Conservation (phyloP, 2,797 vertebrate genomes). For the Ataeniobius toweri region DNA sequence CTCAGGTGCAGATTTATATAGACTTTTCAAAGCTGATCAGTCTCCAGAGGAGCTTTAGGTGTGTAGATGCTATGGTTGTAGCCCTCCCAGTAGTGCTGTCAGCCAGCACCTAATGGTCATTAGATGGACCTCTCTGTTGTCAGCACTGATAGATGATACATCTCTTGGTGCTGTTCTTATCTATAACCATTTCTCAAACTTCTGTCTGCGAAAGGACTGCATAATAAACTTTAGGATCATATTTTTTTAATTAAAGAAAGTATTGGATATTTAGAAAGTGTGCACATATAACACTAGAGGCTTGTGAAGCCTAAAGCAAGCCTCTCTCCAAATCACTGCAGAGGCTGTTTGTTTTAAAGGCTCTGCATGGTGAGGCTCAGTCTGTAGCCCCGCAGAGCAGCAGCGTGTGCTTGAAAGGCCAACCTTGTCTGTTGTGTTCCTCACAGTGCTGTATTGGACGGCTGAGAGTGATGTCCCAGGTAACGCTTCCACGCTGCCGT, state of each 20-base stretch:
- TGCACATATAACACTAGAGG: conserved; percentile 25
- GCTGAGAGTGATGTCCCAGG: conserved; percentile 85
- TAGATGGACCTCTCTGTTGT: conserved; percentile 81
- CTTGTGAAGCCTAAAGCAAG: conserved; percentile 14
- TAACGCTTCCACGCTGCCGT: conserved; percentile 71
- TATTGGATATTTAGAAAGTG: conserved; percentile 65
- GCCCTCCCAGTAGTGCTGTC: conserved; percentile 80
- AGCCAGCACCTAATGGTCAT: conserved; percentile 80
- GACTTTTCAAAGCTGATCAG: conserved; percentile 77
- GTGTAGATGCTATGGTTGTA: conserved; percentile 71
- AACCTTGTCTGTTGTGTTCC: conserved; percentile 83
- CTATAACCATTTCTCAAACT: conserved; percentile 71
- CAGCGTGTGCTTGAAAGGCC: conserved; percentile 79
- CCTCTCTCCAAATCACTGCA: conserved; percentile 32
- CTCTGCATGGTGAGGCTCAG: conserved; percentile 60
- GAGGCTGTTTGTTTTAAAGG: conserved; percentile 51
- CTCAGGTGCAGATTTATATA: conserved; percentile 74
- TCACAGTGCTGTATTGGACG: conserved; percentile 88
- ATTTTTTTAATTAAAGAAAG: conserved; percentile 71
- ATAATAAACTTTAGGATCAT: conserved; percentile 76
- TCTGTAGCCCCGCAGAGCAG: conserved; percentile 65
- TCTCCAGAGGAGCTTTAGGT: conserved; percentile 73
- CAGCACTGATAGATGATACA: conserved; percentile 76
- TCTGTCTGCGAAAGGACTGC: conserved; percentile 75
- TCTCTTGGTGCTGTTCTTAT: conserved; percentile 75